A percentile compares a stretch with the other conserved stretches of the same genome.
phyloP scores from a whole-genome alignment of 1,140 invertebrate species.

The Drosophila murphyi region DNA sequence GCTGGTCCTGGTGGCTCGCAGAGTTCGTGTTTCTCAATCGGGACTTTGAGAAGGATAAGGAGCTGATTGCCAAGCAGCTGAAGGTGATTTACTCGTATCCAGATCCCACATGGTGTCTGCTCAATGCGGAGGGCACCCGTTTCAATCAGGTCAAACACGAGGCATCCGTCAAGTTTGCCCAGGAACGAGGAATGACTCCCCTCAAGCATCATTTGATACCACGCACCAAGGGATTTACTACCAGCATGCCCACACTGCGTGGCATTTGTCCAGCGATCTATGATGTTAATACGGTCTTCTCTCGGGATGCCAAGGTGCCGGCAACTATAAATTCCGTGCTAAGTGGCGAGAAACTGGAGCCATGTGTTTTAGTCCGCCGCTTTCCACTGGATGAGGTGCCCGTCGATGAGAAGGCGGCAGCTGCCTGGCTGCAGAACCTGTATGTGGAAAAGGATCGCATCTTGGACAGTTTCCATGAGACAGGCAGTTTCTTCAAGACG shows the following conservation, averaged over 20 bases:
- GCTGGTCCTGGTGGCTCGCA: conserved; percentile 97
- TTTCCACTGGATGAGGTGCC: conserved; percentile 93
- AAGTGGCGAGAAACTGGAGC: conserved; percentile 89
- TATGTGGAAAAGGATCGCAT: conserved; percentile 89
- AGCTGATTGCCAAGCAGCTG: conserved; percentile 92
- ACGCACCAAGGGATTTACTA: conserved; percentile 95
- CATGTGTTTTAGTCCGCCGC: conserved; percentile 92
- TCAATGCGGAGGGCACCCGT: conserved; percentile 97
- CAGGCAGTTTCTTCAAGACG: conserved; percentile 92
- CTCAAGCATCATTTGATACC: conserved; percentile 96
- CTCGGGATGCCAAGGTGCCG: conserved; percentile 86
- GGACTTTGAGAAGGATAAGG: conserved; percentile 95
- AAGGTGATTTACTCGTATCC: conserved; percentile 93
- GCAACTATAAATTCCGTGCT: conserved; percentile 93
- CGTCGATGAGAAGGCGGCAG: conserved; percentile 90
- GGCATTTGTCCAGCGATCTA: conserved; percentile 92
- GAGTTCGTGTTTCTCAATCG: conserved; percentile 97
- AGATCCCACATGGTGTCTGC: conserved; percentile 93
- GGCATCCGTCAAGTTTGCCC: conserved; percentile 94
- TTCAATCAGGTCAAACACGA: conserved; percentile 95
- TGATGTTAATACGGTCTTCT: conserved; percentile 93
- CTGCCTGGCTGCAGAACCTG: conserved; percentile 91
- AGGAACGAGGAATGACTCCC: conserved; percentile 92
- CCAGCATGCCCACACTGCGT: conserved; percentile 89
- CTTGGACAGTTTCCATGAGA: conserved; percentile 91